A percentile compares a stretch with the other conserved stretches of the same genome.
Evolutionary conservation across 53 echinoderm and acorn worm species (phyloP).

Genomic region (Stichopus horrens): DNA sequence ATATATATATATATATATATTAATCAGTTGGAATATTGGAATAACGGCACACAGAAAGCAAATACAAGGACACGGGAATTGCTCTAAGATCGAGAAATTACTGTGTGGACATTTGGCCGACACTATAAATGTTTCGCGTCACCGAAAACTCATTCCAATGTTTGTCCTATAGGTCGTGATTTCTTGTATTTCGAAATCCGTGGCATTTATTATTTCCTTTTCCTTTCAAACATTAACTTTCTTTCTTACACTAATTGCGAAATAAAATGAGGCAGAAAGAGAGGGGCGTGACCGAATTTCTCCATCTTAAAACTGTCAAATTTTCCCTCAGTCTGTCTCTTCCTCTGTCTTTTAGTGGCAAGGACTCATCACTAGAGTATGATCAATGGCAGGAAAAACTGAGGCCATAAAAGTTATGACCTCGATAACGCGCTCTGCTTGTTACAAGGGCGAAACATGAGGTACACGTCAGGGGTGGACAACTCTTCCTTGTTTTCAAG

Average conservation of each 20-base stretch:
- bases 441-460: background rate
- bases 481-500: too few relatives aligned
- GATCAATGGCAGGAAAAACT: background rate
- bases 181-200: background rate
- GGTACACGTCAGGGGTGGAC: background rate
- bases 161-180: background rate
- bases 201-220: background rate
- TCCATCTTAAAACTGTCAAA: background rate
- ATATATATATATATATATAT: constrained; percentile 7
- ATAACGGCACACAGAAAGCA: too few relatives aligned
- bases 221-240: background rate
- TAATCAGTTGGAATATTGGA: background rate
- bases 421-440: constrained; percentile 2
- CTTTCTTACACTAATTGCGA: background rate
- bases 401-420: background rate
- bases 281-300: constrained; percentile 12
- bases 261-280: background rate
- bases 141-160: too few relatives aligned
- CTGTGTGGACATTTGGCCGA: too few relatives aligned
- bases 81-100: too few relatives aligned
- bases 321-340: background rate
- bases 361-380: background rate
- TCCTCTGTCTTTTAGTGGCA: background rate
- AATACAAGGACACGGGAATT: too few relatives aligned
- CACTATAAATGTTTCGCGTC: too few relatives aligned